Conservation (phyloP, 53 echinoderm and acorn worm genomes). For the Zoroaster sp. region DNA sequence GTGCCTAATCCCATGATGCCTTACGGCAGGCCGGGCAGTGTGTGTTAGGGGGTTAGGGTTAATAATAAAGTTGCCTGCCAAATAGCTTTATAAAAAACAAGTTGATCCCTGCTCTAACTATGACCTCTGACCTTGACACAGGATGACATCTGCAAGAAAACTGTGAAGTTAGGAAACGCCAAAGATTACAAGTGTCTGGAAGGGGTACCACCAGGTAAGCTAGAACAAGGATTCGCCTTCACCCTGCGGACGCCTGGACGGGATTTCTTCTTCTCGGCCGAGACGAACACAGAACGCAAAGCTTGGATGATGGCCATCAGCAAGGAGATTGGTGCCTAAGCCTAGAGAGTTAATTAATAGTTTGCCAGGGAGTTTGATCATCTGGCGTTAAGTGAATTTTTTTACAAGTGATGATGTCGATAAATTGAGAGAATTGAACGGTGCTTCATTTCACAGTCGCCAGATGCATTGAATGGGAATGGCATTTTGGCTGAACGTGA, state of each 20-base stretch:
- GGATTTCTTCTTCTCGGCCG: constrained; percentile 91
- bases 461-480: no score
- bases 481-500: no score
- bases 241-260: constrained; percentile 90
- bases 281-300: constrained; percentile 77
- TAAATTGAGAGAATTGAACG: no score
- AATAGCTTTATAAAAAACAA: no score
- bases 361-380: background rate
- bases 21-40: no score
- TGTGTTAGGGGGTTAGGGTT: no score
- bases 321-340: constrained; percentile 57
- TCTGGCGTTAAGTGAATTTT: background rate
- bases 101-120: no score
- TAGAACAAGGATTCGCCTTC: constrained; percentile 88
- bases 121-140: constrained; percentile 29
- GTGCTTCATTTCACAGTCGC: no score
- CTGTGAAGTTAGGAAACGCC: constrained; percentile 68
- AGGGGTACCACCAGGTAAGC: constrained; percentile 87
- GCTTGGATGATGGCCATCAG: constrained; percentile 83
- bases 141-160: constrained; percentile 86
- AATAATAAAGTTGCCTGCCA: no score
- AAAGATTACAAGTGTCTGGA: constrained; percentile 82
- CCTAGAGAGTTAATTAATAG: background rate
- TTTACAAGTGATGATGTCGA: no score
- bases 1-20: no score